A percentile compares a stretch with the other conserved stretches of the same genome.
These are phyloP conservation scores for Ctenoplectra terminalis DNA, from an alignment of 1,140 invertebrate genomes.

Conservation along the genomic window DNA sequence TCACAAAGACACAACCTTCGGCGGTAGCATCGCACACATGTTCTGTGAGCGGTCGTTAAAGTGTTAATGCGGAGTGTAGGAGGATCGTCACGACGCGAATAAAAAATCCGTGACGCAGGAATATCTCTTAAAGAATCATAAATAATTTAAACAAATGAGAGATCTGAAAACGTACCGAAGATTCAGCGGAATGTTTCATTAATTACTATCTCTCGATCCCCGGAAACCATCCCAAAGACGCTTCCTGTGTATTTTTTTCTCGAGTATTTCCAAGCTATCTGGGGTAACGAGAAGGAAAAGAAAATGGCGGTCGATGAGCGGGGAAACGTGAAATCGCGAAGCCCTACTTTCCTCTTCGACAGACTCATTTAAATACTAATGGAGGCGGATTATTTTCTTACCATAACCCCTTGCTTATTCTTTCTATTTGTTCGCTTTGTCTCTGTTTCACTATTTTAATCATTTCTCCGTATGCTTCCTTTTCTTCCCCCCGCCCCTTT, in stretches of 20 bases:
- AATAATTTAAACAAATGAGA: too few species aligned
- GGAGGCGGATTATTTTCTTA: constrained; percentile 65
- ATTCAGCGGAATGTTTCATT: too few species aligned
- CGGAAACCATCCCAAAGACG: not conserved
- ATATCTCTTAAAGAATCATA: too few species aligned
- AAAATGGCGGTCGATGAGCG: not conserved
- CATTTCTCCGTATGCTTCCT: not conserved
- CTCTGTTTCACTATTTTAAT: not conserved
- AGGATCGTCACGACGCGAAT: too few species aligned
- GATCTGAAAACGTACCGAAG: too few species aligned
- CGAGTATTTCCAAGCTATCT: constrained; percentile 42
- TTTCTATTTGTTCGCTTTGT: not conserved
- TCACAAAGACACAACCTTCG: too few species aligned
- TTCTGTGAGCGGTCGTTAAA: too few species aligned
- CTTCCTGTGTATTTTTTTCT: constrained; percentile 3
- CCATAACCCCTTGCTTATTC: constrained; percentile 40
- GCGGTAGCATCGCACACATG: too few species aligned
- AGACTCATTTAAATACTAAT: constrained; percentile 69
- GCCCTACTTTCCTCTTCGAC: constrained; percentile 46
- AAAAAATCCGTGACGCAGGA: too few species aligned
- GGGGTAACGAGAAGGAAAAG: constrained; percentile 11
- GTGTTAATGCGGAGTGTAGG: too few species aligned
- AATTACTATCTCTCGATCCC: constrained; percentile 13
- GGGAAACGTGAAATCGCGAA: constrained; percentile 18
- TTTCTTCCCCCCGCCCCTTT: too few species aligned